Evolutionary conservation across 35 echinoderm and acorn worm genomes (phyloP), one percentile per base, ranked within the genome.

Genomic region (Anneissia japonica): DNA sequence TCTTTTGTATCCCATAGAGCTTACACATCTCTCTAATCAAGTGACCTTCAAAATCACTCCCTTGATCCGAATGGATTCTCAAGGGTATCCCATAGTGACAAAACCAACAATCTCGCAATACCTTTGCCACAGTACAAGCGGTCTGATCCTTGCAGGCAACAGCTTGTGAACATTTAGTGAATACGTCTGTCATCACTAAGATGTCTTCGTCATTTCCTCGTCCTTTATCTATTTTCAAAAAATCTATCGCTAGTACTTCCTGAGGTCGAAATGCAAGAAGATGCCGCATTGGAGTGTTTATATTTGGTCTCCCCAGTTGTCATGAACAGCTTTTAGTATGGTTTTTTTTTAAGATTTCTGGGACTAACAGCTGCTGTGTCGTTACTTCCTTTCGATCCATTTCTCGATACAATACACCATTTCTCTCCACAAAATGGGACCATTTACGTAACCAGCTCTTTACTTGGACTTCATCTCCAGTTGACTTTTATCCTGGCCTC

Each of bases 381-480:
- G n/a, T 5, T 13, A 33, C 81, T 0, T 34, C 30, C 0, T 7
- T 80, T 23, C 21, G 81, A 35, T 77, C 82, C 23, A 85, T 46
- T 33, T 76, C 19, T 21, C 88, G 32, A 84, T 84, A 77, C 0
- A 90, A 31, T 23, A 90, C 82, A 30, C 88, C 88, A 32, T 81
- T 33, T 13, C 75, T 16, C 35, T 46, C 41, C 5, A 46, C 30
- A 23, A 84, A 26, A 35, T 35, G 33, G 1, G 34, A 13, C 81
- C 82, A 84, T 41, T 83, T 34, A 39, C 51, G 64, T 11, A 83
- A 38, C 38, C 34, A 74, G 12, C 46, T 14, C 38, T 45, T 40
- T 16, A 79, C 33, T 29, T 82, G 46, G 4, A 43, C 4, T 6
- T 6, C 40, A 43, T 43, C 40, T 6, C 4, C 4, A 43, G 40